A percentile compares a stretch with the other conserved stretches of the same genome.
Conservation (phyloP, 92 coral and sea anemone species). For the Isaurus tuberculatus region DNA sequence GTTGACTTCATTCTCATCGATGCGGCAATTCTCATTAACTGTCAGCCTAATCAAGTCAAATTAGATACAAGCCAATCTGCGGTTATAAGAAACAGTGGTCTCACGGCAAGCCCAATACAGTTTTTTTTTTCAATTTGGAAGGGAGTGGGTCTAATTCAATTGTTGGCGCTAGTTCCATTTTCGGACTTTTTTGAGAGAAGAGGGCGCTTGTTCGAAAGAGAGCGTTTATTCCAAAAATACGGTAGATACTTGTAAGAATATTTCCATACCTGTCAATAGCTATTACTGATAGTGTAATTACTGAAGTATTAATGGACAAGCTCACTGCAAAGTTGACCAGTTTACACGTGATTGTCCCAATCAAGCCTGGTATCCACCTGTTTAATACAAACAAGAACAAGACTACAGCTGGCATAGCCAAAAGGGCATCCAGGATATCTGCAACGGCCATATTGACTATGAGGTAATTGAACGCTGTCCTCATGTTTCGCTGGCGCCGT, state of each 20-base stretch:
- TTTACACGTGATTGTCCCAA: conserved; percentile 21
- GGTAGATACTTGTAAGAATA: neutral
- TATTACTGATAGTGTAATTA: conserved; percentile 10
- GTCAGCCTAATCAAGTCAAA: too few species aligned
- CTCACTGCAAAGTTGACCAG: conserved; percentile 11
- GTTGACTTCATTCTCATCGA: too few species aligned
- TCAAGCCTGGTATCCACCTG: conserved; percentile 31
- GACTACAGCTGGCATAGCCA: conserved; percentile 21
- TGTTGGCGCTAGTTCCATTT: too few species aligned
- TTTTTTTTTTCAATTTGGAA: too few species aligned
- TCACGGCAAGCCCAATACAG: too few species aligned
- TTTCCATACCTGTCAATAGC: conserved; percentile 22
- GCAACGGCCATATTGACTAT: conserved; percentile 36
- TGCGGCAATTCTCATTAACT: too few species aligned
- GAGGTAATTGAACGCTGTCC: conserved; percentile 32
- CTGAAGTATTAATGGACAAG: conserved; percentile 23
- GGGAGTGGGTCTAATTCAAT: too few species aligned
- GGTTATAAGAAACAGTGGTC: too few species aligned
- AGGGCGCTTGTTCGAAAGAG: neutral
- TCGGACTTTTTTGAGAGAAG: too few species aligned
- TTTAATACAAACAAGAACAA: conserved; percentile 7
- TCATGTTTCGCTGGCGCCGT: conserved; percentile 32
- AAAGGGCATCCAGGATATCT: conserved; percentile 11
- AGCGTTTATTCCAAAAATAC: neutral
- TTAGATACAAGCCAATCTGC: too few species aligned